Evolutionary conservation across 2,113 vertebrate species (phyloP), one percentile per base, ranked within the genome.

Genomic region (Tachuris rubrigastra): DNA sequence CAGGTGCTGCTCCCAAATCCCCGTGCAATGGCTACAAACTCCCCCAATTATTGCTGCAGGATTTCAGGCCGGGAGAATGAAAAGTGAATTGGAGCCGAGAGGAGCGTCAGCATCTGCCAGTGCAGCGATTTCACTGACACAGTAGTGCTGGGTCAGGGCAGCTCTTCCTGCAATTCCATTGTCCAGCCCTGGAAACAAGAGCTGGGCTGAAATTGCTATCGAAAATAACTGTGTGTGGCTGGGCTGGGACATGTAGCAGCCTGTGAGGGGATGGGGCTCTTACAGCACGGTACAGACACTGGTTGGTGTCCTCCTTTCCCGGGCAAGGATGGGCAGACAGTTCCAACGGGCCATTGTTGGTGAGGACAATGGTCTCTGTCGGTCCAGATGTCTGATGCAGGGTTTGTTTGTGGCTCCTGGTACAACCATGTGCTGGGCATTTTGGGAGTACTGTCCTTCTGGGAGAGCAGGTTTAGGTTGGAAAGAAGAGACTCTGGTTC

Each of bases 1-100:
- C 89, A 94, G 95, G 52, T 91, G 91, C 80, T 89, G 58, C 69
- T 82, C 92, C 88, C 78, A 89, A 91, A 85, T 90, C 66, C 76
- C 86, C 17, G 3, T 5, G 59, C 60, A 33, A 18, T 47, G 68
- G 83, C 58, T 28, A 3, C 73, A 27, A 44, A 8, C 37, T 90
- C 28, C 56, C 15, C 4, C 2, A 25, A 46, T 76, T 78, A 33
- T 65, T 87, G 47, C 85, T 63, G 7, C 50, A 10, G 79, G 35
- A 39, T 90, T 88, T 90, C 62, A 49, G 72, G 44, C 33, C 24
- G 30, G 62, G 83, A 77, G 68, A 85, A 93, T 75, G 14, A 49
- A 24, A 65, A 44, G 85, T 19, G 85, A 91, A 71, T 35, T 35
- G 85, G 59, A 83, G 84, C 47, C 1, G 3, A 53, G 83, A 16